A percentile compares a stretch with the other conserved stretches of the same genome.
These are phyloP conservation scores for Myotis yumanensis DNA, from an alignment of 2,113 vertebrate genomes.

Conservation along the genomic window DNA sequence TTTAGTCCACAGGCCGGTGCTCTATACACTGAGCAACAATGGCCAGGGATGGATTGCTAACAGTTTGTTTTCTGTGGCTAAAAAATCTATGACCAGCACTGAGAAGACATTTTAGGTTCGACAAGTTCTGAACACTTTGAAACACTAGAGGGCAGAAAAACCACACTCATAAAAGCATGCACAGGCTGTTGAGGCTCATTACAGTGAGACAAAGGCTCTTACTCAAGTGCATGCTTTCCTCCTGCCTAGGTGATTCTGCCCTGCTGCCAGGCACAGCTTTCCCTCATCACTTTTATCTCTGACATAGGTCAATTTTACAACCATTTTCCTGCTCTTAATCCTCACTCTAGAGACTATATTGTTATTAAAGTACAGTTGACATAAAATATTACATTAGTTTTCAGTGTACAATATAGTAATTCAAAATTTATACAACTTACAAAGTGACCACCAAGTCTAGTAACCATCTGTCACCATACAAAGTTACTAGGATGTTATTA, in stretches of 20 bases:
- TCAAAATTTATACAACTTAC: background rate
- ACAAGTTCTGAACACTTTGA: background rate
- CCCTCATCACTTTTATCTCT: background rate
- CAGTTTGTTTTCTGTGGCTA: background rate
- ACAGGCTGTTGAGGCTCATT: rapidly evolving
- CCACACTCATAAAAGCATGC: background rate
- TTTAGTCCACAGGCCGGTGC: no score
- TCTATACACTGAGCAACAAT: no score
- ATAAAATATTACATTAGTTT: background rate
- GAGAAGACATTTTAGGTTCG: background rate
- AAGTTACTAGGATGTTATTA: background rate
- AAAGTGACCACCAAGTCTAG: background rate
- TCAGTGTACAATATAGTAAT: background rate
- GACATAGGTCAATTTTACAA: background rate
- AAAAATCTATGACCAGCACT: background rate
- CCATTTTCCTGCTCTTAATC: background rate
- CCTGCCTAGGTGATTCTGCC: background rate
- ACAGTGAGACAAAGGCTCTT: background rate
- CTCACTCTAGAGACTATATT: background rate
- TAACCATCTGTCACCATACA: background rate
- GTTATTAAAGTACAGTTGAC: no score
- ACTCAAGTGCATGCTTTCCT: background rate
- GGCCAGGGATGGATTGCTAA: no score
- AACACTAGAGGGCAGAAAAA: slow-evolving; percentile 73
- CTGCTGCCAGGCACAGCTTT: background rate